Conservation (phyloP, 2,113 vertebrate species). For the Dasyornis broadbenti region DNA sequence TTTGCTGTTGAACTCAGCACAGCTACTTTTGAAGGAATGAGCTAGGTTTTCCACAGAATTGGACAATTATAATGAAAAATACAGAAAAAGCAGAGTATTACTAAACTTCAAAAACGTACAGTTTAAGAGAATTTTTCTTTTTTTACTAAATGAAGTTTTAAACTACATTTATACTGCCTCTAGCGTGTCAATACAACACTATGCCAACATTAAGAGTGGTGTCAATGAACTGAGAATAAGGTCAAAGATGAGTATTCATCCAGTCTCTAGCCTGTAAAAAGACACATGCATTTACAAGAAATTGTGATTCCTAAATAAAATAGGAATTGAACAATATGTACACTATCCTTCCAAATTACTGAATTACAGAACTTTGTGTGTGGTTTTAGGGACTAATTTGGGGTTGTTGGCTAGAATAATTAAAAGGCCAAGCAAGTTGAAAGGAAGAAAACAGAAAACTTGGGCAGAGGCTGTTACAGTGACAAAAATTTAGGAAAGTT, state of each 20-base stretch:
- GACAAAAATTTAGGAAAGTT: not conserved
- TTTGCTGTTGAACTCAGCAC: not conserved
- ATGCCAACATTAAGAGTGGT: not conserved
- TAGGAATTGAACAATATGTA: not conserved
- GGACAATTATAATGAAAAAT: not conserved
- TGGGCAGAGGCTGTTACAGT: not conserved
- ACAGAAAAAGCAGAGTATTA: not conserved
- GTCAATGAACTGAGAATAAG: not conserved
- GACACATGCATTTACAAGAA: not conserved
- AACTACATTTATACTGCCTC: not conserved
- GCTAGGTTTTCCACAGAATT: not conserved
- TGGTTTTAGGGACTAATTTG: not conserved
- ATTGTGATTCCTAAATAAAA: not conserved
- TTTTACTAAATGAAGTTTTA: not conserved
- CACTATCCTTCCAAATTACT: not conserved
- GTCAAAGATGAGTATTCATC: not conserved
- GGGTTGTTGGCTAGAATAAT: not conserved
- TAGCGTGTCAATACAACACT: not conserved
- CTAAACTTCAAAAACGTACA: not conserved
- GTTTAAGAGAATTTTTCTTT: not conserved
- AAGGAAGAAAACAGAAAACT: not conserved
- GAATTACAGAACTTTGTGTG: not conserved
- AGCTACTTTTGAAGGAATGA: not conserved
- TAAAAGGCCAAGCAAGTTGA: not conserved
- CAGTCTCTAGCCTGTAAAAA: not conserved